Conservation (phyloP, 2,113 vertebrate species). For the Rhombomys opimus region DNA sequence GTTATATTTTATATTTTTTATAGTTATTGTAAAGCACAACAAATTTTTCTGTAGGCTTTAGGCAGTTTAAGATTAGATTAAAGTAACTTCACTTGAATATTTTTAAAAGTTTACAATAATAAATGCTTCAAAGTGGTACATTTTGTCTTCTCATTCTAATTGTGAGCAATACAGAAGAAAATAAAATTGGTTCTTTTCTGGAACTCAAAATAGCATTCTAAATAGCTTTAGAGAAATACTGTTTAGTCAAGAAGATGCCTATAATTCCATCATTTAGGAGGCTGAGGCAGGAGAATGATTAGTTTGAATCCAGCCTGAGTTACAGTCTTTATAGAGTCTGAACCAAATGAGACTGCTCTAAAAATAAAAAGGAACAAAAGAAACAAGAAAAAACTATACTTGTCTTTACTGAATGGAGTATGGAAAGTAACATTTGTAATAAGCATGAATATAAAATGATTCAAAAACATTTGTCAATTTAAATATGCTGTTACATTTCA, state of each 20-base stretch:
- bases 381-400: not conserved
- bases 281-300: not conserved
- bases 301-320: not conserved
- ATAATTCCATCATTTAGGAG: not conserved
- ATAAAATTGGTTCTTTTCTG: slow-evolving; percentile 20
- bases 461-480: slow-evolving; percentile 30
- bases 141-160: not conserved
- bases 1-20: not conserved
- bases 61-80: slow-evolving; percentile 3
- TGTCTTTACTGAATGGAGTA: not conserved
- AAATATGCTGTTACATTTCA: slow-evolving; percentile 16
- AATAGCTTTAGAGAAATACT: not conserved
- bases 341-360: not conserved
- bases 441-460: not conserved
- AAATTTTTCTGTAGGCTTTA: not conserved
- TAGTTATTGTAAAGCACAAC: not conserved
- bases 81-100: slow-evolving; percentile 17
- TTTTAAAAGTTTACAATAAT: not conserved
- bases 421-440: slow-evolving; percentile 42
- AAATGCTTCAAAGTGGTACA: not conserved
- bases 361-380: not conserved
- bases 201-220: slow-evolving; percentile 33
- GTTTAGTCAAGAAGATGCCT: not conserved
- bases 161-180: not conserved
- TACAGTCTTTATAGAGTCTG: not conserved